Evolutionary conservation across 2,113 vertebrate genomes (phyloP).

Genomic region (Seriola quinqueradiata): DNA sequence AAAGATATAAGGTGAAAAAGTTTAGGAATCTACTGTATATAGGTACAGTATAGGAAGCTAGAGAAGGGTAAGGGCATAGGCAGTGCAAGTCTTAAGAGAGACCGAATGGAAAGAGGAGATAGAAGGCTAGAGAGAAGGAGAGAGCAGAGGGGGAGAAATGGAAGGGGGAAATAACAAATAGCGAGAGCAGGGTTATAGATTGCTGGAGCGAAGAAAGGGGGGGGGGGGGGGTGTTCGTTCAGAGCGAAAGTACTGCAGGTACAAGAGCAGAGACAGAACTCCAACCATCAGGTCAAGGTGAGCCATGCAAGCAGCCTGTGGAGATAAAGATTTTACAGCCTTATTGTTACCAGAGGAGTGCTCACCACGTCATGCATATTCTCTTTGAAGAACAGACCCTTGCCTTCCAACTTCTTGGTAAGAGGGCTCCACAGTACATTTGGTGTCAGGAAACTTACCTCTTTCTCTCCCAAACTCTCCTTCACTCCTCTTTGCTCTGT

Average conservation of each 20-base stretch:
- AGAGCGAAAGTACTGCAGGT: constrained; percentile 47
- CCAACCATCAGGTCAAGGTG: constrained; percentile 76
- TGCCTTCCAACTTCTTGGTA: constrained; percentile 51
- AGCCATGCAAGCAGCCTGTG: constrained; percentile 71
- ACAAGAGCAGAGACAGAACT: constrained; percentile 65
- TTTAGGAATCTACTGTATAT: constrained; percentile 45
- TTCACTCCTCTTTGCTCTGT: constrained; percentile 46
- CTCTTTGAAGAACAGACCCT: constrained; percentile 75
- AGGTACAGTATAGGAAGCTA: constrained; percentile 34
- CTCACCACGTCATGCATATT: constrained; percentile 77
- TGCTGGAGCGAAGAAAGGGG: constrained; percentile 57
- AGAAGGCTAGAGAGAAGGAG: constrained; percentile 35
- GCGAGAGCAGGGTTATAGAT: constrained; percentile 62
- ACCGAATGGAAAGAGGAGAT: constrained; percentile 31
- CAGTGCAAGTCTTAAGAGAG: constrained; percentile 29
- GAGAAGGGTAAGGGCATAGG: constrained; percentile 16
- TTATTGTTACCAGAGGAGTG: constrained; percentile 72
- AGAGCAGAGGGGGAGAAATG: constrained; percentile 38
- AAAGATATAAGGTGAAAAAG: constrained; percentile 51
- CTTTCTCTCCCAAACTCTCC: constrained; percentile 53
- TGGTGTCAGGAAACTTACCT: constrained; percentile 63
- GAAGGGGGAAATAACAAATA: constrained; percentile 62
- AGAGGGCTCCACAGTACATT: constrained; percentile 61
- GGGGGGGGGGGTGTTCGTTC: constrained; percentile 43
- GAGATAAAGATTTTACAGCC: constrained; percentile 78